phyloP scores from a whole-genome alignment of 1,140 invertebrate genomes.

The Calliopsis andreniformis region DNA sequence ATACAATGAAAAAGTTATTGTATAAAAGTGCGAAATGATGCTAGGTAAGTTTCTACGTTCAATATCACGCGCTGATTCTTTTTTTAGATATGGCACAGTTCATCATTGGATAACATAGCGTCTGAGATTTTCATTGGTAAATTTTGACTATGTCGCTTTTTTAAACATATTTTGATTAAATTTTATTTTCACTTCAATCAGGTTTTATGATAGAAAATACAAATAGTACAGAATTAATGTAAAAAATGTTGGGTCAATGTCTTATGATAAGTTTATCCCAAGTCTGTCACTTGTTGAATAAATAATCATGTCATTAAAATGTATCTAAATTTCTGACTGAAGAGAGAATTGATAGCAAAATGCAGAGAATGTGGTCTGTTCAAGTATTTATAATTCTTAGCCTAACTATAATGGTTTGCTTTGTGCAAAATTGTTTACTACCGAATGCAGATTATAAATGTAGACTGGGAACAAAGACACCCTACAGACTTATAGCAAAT shows the following conservation, averaged over 20 bases:
- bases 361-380: not conserved
- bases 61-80: not conserved
- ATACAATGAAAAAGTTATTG: not conserved
- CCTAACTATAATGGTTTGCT: not conserved
- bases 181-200: not conserved
- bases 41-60: not conserved
- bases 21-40: not conserved
- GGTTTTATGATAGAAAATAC: no score
- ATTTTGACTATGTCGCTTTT: not conserved
- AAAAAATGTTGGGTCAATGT: no score
- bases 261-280: no score
- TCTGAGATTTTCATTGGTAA: not conserved
- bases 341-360: not conserved
- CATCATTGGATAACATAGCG: not conserved
- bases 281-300: no score
- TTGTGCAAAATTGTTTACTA: slow-evolving; percentile 23
- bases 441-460: slow-evolving; percentile 64
- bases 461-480: slow-evolving; percentile 83
- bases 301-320: not conserved
- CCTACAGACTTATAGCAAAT: slow-evolving; percentile 85
- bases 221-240: no score
- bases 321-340: not conserved
- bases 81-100: not conserved
- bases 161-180: not conserved
- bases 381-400: slow-evolving; percentile 33